These are phyloP conservation scores for Zaprionus ghesquierei DNA, from an alignment of 1,140 invertebrate species.

Conservation along the genomic window DNA sequence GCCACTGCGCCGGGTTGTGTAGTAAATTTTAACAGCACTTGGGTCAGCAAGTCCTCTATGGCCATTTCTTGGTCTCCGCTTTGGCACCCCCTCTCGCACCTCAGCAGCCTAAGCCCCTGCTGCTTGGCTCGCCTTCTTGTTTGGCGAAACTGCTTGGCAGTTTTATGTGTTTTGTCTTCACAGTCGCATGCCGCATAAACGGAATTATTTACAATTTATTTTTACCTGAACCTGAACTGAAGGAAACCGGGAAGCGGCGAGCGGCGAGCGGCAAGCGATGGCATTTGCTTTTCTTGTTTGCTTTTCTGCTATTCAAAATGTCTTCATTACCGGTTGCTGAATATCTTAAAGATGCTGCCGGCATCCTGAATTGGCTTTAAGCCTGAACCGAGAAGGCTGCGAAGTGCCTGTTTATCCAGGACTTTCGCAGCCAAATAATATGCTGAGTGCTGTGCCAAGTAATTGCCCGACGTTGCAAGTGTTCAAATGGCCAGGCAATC, in stretches of 20 bases:
- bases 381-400: conserved; percentile 35
- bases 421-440: conserved; percentile 46
- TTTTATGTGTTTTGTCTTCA: conserved; percentile 78
- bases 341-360: conserved; percentile 33
- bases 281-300: conserved; percentile 66
- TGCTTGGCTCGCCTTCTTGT: background rate
- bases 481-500: background rate
- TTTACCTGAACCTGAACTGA: conserved; percentile 50
- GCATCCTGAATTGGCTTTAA: conserved; percentile 63
- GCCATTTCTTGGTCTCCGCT: conserved; percentile 14
- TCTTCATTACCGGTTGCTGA: conserved; percentile 69
- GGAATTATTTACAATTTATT: conserved; percentile 79
- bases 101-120: background rate
- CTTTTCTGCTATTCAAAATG: conserved; percentile 71
- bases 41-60: conserved; percentile 53
- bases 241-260: conserved; percentile 1
- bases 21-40: conserved; percentile 74
- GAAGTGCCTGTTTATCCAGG: conserved; percentile 42
- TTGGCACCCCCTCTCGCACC: background rate
- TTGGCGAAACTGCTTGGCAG: conserved; percentile 59
- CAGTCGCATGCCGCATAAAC: conserved; percentile 70
- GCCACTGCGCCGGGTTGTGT: conserved; percentile 23
- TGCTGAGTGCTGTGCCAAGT: conserved; percentile 44
- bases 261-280: conserved; percentile 26
- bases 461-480: conserved; percentile 30